Conservation (phyloP, 2,888 invertebrate genomes). For the Venustoraphidia nigricollis region DNA sequence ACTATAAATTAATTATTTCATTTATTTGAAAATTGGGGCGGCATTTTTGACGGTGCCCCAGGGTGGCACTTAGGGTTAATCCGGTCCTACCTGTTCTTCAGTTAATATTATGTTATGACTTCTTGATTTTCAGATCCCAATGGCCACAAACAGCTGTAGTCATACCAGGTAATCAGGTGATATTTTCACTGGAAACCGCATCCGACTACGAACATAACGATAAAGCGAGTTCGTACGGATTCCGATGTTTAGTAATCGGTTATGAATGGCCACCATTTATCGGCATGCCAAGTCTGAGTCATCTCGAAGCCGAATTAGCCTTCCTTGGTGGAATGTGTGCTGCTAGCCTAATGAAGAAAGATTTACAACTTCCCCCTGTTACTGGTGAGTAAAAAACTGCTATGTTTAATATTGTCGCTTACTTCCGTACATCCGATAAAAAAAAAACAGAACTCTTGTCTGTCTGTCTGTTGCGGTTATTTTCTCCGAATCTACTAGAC, state of each 20-base stretch:
- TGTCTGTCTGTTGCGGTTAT: too few species aligned
- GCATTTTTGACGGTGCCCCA: too few species aligned
- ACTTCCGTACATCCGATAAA: too few species aligned
- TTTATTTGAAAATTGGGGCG: too few species aligned
- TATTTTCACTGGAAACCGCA: conserved; percentile 91
- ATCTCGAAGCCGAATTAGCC: conserved; percentile 78
- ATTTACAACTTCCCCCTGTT: conserved; percentile 48
- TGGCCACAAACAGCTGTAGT: conserved; percentile 83
- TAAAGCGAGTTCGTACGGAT: conserved; percentile 61
- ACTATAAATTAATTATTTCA: too few species aligned
- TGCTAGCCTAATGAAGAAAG: conserved; percentile 73
- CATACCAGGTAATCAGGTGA: conserved; percentile 84
- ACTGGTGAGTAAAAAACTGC: conserved; percentile 27
- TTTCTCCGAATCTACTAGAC: too few species aligned
- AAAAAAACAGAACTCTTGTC: too few species aligned
- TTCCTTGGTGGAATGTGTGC: conserved; percentile 87
- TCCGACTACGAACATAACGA: conserved; percentile 89
- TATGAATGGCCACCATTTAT: conserved; percentile 55
- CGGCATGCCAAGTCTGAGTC: conserved; percentile 38
- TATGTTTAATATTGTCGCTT: neutral
- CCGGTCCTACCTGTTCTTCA: neutral
- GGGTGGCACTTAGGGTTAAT: too few species aligned
- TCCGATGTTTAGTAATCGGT: conserved; percentile 66
- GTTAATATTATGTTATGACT: neutral
- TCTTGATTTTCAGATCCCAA: conserved; percentile 32